phyloP scores from a whole-genome alignment of 2,113 vertebrate species.

The Otus sunia region DNA sequence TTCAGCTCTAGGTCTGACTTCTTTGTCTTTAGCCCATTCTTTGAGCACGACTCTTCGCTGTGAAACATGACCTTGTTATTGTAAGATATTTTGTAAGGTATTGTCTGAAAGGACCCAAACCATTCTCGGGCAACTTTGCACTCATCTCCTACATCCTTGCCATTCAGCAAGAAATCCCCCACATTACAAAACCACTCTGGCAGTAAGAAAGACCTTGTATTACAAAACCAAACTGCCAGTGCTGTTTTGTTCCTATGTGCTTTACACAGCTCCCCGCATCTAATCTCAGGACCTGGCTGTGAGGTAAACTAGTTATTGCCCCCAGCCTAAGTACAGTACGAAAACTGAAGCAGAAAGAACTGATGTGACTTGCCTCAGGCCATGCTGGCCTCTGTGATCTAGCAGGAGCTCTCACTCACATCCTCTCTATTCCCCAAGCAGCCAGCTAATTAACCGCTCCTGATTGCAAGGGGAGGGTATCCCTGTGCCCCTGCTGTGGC shows the following conservation, averaged over 20 bases:
- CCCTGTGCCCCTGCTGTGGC: not conserved
- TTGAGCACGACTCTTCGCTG: not conserved
- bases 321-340: not conserved
- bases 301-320: not conserved
- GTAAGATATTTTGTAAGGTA: not conserved
- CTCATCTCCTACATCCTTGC: not conserved
- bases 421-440: not conserved
- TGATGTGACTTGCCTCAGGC: not conserved
- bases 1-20: not conserved
- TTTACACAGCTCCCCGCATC: not conserved
- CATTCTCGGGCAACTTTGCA: not conserved
- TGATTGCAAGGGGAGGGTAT: not conserved
- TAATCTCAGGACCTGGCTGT: not conserved
- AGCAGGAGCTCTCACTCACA: not conserved
- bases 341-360: constrained; percentile 52
- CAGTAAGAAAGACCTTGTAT: not conserved
- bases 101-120: not conserved
- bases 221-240: constrained; percentile 15
- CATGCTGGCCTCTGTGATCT: not conserved
- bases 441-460: not conserved
- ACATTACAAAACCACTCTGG: not conserved
- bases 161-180: not conserved
- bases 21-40: not conserved
- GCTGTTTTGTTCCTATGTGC: not conserved
- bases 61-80: not conserved